Base-by-base conservation (phyloP, 2,113 vertebrate species). In the Irena cyanogastra region DNA sequence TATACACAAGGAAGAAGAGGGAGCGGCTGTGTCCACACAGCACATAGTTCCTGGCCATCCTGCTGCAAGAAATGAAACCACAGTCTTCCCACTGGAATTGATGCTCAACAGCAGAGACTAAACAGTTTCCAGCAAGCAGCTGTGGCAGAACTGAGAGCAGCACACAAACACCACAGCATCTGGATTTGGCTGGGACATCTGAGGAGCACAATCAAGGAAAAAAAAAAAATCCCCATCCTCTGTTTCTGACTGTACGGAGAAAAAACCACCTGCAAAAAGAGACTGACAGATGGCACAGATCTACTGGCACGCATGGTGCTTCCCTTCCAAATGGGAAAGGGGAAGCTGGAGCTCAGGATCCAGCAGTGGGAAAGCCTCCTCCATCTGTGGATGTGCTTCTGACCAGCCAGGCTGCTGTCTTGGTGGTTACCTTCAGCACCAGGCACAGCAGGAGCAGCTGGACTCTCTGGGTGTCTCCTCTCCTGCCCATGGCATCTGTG, bases 1-100 rank as follows among this genome's bases (percentile, higher is more conserved):
- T 94, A 81, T 95, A 96, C 4, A 97, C 96, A 94, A 57, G 68
- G 79, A 59, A 88, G 93, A 83, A 94, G 82, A 92, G 92, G 87
- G 90, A 95, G 90, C 3, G 35, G 82, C 84, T 75, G 81, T 81
- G 84, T 68, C 71, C 96, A 83, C 87, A 77, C 20, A 93, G 90
- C 83, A 90, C 86, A 88, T 33, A 94, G 54, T 95, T 95, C 45
- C 85, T 84, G 89, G 87, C 56, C 33, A 4, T 83, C 72, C 59
- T 70, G 81, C 47, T 2, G 0, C 56, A 70, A 77, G 66, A 80
- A 50, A 90, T 47, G 61, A 92, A 93, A 77, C 94, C 71, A 4
- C 91, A 88, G 44, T 5, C 79, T 75, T 82, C 77, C 86, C 57
- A 15, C 59, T 90, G 91, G 37, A 83, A 70, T 1, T 77, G 92